Base-by-base conservation (phyloP, 2,888 invertebrate genomes). In the Mythimna loreyi region DNA sequence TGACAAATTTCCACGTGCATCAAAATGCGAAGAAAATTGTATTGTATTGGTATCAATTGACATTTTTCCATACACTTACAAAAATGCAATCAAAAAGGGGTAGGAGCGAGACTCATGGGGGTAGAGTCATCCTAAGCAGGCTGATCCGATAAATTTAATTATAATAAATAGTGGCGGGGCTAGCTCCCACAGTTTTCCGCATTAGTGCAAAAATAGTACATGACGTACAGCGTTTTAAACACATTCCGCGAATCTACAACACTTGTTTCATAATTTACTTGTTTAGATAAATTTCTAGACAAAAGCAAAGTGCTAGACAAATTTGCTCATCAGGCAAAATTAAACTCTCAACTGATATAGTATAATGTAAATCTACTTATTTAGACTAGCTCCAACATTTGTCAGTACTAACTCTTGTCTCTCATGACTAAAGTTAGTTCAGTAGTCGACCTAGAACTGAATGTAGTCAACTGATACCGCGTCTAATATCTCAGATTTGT, bases 351-450 rank as follows among this genome's bases (percentile, higher is more conserved):
- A 43, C 49, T 47, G 30, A 13, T 33, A n/a, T 30, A 9, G 40
- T 50, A n/a, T 67, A 59, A 59, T 45, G 40, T 62, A 47, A 33
- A 43, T 21, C 3, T 30, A 43, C 21, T 3, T 62, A 62, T 66
- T 30, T 23, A 65, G 61, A 40, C 16, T 7, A 13, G n/a, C 36
- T 23, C 30, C 50, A 47, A 33, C 78, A 77, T 78, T 66, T 81
- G 66, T 77, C 78, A 77, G 55, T 63, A 49, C 78, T 81, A 70
- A 70, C 55, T 77, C 25, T 21, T 49, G 61, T 66, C 55, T 70
- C 77, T 45, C 64, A 45, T 65, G 72, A 60, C 50, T 60, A n/a
- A 11, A 66, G 28, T 28, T 28, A 28, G 28, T 28, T 60, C 33
- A 30, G 77, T 76, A 80, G 53, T 47, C 61, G 49, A 63, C 23